Evolutionary conservation across 2,888 invertebrate genomes (phyloP).

Genomic region (Apamea epomidion): DNA sequence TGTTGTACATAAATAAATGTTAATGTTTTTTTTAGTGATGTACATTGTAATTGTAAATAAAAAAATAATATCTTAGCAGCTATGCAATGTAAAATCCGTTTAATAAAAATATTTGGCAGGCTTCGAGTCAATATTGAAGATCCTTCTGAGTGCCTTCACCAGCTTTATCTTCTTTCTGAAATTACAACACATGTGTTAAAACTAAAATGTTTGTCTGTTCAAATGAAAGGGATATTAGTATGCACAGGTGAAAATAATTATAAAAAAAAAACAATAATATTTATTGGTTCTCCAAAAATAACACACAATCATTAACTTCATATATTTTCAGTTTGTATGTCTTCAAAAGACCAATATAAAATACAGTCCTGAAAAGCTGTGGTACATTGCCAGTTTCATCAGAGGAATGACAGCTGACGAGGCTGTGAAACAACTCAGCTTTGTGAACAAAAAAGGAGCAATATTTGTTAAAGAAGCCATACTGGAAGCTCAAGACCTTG

Average conservation of each 20-base stretch:
- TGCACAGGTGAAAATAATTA: neutral
- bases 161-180: conserved; percentile 47
- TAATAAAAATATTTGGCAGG: neutral
- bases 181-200: conserved; percentile 27
- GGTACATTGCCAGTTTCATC: conserved; percentile 96
- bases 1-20: neutral
- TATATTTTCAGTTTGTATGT: conserved; percentile 94
- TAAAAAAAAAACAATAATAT: conserved; percentile 1
- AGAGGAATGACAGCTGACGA: conserved; percentile 98
- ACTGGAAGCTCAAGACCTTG: conserved; percentile 96
- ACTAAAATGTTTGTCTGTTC: neutral
- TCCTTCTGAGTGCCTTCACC: conserved; percentile 9
- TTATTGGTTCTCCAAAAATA: neutral
- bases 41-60: neutral
- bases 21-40: neutral
- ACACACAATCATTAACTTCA: neutral
- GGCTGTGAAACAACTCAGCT: conserved; percentile 97
- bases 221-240: neutral
- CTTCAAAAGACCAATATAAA: conserved; percentile 96
- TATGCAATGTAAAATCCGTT: neutral
- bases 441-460: conserved; percentile 95
- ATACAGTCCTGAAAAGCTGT: conserved; percentile 97
- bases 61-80: neutral
- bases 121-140: conserved; percentile 19
- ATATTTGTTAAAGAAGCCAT: conserved; percentile 93